These are phyloP conservation scores for Megamerina dolium DNA, from an alignment of 2,888 invertebrate genomes.

Conservation along the genomic window DNA sequence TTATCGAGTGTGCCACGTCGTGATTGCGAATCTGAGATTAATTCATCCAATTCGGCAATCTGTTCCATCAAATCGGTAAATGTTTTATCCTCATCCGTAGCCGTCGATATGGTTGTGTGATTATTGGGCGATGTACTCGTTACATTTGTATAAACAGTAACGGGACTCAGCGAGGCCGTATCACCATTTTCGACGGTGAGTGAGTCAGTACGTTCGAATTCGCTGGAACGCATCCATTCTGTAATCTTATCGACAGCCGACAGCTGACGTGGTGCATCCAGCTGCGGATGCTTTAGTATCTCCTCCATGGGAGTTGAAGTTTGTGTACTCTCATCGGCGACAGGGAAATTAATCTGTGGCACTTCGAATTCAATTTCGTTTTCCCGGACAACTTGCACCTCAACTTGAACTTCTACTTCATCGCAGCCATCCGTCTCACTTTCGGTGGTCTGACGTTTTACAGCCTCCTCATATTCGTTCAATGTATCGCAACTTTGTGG, in stretches of 20 bases:
- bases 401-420: constrained; percentile 23
- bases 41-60: constrained; percentile 69
- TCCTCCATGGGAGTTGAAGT: constrained; percentile 41
- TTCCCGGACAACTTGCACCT: constrained; percentile 19
- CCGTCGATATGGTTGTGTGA: constrained; percentile 30
- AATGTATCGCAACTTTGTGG: constrained; percentile 35
- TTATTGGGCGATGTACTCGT: constrained; percentile 31
- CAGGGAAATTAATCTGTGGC: constrained; percentile 31
- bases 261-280: constrained; percentile 28
- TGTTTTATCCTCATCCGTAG: constrained; percentile 54
- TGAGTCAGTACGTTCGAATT: constrained; percentile 45
- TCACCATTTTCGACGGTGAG: constrained; percentile 37
- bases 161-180: constrained; percentile 24
- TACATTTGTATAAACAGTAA: constrained; percentile 30
- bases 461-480: constrained; percentile 36
- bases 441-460: constrained; percentile 28
- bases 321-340: constrained; percentile 38
- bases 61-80: constrained; percentile 64
- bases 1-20: constrained; percentile 52
- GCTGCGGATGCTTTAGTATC: constrained; percentile 30
- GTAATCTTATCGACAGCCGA: constrained; percentile 44
- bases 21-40: constrained; percentile 64
- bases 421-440: constrained; percentile 35
- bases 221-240: constrained; percentile 47
- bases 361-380: constrained; percentile 40